phyloP scores from a whole-genome alignment of 2,888 invertebrate species.

The Stenotaenia linearis region DNA sequence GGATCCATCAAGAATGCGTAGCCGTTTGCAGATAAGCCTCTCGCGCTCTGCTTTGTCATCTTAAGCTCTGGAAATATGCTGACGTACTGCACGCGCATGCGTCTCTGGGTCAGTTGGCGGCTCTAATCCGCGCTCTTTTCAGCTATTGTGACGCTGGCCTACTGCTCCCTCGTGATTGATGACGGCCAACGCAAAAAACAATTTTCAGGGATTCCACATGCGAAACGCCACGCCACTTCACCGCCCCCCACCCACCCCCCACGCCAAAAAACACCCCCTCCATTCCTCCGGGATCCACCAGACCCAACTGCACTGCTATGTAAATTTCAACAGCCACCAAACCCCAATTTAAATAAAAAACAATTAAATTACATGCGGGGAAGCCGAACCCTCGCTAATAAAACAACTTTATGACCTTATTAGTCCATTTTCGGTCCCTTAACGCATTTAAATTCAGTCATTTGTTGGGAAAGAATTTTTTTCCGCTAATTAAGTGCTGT shows the following conservation, averaged over 20 bases:
- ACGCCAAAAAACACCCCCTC: neutral
- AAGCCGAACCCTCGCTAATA: neutral
- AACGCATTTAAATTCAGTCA: neutral
- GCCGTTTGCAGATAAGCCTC: neutral
- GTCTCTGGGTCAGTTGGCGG: neutral
- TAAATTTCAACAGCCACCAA: neutral
- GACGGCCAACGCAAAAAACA: neutral
- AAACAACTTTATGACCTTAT: neutral
- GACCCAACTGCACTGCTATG: neutral
- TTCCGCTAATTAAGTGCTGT: neutral
- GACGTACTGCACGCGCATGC: neutral
- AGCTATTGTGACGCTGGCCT: neutral
- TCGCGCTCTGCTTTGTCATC: neutral
- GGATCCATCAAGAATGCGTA: neutral
- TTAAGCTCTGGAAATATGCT: conserved; percentile 2
- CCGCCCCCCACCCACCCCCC: too few species aligned
- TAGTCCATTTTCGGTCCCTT: neutral
- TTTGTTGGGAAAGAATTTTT: neutral
- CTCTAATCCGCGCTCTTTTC: conserved; percentile 9
- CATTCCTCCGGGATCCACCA: neutral
- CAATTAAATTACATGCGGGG: neutral
- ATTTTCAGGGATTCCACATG: neutral
- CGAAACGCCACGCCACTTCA: neutral
- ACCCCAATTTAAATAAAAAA: neutral
- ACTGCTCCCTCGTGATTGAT: conserved; percentile 9